Base-by-base conservation (phyloP, 1,140 invertebrate species). In the Zaprionus capensis region DNA sequence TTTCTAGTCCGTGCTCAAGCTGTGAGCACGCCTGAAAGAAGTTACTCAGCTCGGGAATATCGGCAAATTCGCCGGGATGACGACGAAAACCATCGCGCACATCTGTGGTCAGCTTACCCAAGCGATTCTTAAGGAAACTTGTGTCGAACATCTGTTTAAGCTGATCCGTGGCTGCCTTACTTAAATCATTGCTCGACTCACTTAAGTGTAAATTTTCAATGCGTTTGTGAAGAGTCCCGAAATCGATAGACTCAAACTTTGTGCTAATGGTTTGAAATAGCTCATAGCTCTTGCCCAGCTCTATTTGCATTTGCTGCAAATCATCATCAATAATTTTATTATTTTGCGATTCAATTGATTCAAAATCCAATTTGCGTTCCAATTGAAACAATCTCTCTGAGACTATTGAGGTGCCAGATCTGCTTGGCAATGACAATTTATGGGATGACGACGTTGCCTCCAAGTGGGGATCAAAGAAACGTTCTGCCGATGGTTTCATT, bases 31-130 rank as follows among this genome's bases (percentile, higher is more conserved):
- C 78, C 41, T 85, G 72, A 41, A 92, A 88, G 46, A 92, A 92
- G 1, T 62, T 81, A 68, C 86, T 92, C 26, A 92, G 28, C 28
- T 92, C 91, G 0, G 91, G 91, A n/a, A 92, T 92, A n/a, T 92
- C 88, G 0, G 85, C 91, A 67, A 92, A 92, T 49, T 92, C 91
- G 1, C 91, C 91, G 1, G 91, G 91, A 73, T 92, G 91, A 4
- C 82, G 71, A n/a, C 82, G 78, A 28, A 92, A 92, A 9, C 80
- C 86, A 20, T 72, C 62, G 6, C 71, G 66, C 15, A 90, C 86
- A 59, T 87, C 75, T 6, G 65, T 12, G 6, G 91, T 81, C 1
- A 92, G 64, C n/a, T 82, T 84, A 15, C 81, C 71, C 41, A 92
- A 15, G 6, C 76, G 68, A 64, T 91, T 90, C 12, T 92, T 59